A percentile compares a stretch with the other conserved stretches of the same genome.
These are phyloP conservation scores for Kryptolebias marmoratus DNA, from an alignment of 2,113 vertebrate genomes.

Conservation along the genomic window DNA sequence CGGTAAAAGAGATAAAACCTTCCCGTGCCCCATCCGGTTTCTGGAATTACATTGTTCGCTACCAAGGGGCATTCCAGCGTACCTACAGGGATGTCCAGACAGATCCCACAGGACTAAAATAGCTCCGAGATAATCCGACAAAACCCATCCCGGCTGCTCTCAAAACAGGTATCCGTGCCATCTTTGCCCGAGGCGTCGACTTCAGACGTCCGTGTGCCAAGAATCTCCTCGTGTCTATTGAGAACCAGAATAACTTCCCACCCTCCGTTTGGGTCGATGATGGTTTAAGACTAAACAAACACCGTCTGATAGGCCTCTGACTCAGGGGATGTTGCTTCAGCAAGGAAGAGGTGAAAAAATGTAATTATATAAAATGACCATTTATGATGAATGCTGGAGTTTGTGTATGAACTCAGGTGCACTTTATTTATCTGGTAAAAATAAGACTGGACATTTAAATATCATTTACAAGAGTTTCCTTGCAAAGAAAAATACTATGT, in stretches of 20 bases:
- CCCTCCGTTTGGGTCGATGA: conserved; percentile 44
- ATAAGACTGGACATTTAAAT: no score
- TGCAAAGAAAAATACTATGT: no score
- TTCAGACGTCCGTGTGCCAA: conserved; percentile 52
- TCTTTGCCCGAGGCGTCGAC: conserved; percentile 45
- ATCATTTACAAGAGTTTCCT: no score
- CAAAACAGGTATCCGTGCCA: conserved; percentile 64
- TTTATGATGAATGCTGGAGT: neutral
- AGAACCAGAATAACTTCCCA: conserved; percentile 58
- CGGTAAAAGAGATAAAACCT: conserved; percentile 2
- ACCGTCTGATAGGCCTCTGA: conserved; percentile 57
- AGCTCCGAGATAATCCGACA: conserved; percentile 65
- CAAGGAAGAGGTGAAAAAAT: neutral
- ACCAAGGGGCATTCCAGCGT: conserved; percentile 71
- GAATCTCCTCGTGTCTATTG: conserved; percentile 62
- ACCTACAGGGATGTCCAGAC: conserved; percentile 66
- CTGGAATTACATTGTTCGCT: conserved; percentile 63
- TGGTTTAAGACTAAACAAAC: conserved; percentile 69
- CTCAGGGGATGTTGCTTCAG: conserved; percentile 1
- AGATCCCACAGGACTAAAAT: conserved; percentile 66
- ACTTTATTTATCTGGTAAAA: no score
- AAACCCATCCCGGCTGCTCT: conserved; percentile 27
- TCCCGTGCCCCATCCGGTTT: conserved; percentile 41
- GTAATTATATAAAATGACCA: neutral
- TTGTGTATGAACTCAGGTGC: neutral